Conservation (phyloP, 2,888 invertebrate genomes). For the Eucera pruinosa region DNA sequence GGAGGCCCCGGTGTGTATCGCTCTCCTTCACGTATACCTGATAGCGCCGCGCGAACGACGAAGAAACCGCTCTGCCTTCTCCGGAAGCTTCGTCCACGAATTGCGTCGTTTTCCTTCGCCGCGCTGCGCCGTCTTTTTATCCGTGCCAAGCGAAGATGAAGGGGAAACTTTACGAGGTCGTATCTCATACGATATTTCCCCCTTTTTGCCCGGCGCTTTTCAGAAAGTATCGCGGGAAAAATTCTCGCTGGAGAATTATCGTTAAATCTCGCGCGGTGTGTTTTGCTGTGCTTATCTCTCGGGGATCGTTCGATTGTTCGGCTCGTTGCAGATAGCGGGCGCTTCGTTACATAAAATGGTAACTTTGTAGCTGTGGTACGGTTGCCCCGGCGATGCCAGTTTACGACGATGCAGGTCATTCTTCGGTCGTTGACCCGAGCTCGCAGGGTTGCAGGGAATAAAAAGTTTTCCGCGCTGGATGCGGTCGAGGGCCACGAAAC, state of each 20-base stretch:
- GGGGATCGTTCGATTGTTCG: too few species aligned
- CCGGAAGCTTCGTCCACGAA: constrained; percentile 43
- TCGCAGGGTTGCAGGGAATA: constrained; percentile 48
- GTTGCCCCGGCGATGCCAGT: not conserved
- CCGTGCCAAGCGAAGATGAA: not conserved
- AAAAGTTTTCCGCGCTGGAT: constrained; percentile 47
- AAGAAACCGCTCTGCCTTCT: constrained; percentile 23
- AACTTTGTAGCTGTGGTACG: constrained; percentile 1
- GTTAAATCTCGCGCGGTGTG: too few species aligned
- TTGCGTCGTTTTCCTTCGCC: constrained; percentile 28
- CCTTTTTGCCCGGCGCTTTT: too few species aligned
- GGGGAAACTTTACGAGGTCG: not conserved
- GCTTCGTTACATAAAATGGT: not conserved
- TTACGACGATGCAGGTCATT: constrained; percentile 66
- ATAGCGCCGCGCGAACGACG: constrained; percentile 22
- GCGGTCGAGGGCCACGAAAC: constrained; percentile 42
- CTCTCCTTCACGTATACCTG: constrained; percentile 33
- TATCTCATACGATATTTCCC: not conserved
- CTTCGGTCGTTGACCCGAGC: constrained; percentile 60
- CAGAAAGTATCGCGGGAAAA: too few species aligned
- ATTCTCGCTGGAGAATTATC: too few species aligned
- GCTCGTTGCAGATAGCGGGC: not conserved
- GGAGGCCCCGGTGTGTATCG: constrained; percentile 28
- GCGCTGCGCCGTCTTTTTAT: constrained; percentile 21
- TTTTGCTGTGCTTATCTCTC: too few species aligned